Percentiles rank a stretch among this genome's conserved stretches.
These are phyloP conservation scores for Abrostola tripartita DNA, from an alignment of 2,888 invertebrate species.

Conservation along the genomic window DNA sequence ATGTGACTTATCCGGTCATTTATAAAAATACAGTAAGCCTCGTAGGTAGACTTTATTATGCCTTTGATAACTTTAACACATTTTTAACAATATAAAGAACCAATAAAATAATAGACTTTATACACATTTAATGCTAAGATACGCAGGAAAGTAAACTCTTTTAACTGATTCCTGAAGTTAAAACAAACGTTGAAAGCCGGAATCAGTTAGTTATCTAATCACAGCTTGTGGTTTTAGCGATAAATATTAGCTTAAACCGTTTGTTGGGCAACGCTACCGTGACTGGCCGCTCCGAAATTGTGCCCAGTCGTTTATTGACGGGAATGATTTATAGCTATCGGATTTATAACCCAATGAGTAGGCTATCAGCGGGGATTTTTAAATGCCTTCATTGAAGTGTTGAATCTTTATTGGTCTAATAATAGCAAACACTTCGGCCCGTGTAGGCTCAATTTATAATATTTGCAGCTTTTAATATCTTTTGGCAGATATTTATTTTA, in stretches of 20 bases:
- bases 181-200: conserved; percentile 21
- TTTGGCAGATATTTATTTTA: too few relatives aligned
- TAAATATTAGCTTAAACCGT: conserved; percentile 44
- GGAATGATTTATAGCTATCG: conserved; percentile 30
- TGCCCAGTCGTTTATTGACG: conserved; percentile 36
- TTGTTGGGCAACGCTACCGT: conserved; percentile 8
- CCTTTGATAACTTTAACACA: too few relatives aligned
- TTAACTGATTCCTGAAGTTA: conserved; percentile 2
- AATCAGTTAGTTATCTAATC: conserved; percentile 32
- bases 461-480: too few relatives aligned
- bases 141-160: neutral
- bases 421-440: neutral
- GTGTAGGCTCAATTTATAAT: neutral
- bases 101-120: too few relatives aligned
- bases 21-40: too few relatives aligned
- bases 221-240: conserved; percentile 22
- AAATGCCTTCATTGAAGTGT: neutral
- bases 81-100: too few relatives aligned
- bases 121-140: neutral
- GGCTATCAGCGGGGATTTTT: conserved; percentile 9
- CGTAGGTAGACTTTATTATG: too few relatives aligned
- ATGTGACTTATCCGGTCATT: too few relatives aligned
- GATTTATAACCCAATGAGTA: conserved; percentile 21
- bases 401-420: neutral
- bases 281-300: conserved; percentile 44